phyloP scores from a whole-genome alignment of 2,888 invertebrate species.

The Trissolcus japonicus region DNA sequence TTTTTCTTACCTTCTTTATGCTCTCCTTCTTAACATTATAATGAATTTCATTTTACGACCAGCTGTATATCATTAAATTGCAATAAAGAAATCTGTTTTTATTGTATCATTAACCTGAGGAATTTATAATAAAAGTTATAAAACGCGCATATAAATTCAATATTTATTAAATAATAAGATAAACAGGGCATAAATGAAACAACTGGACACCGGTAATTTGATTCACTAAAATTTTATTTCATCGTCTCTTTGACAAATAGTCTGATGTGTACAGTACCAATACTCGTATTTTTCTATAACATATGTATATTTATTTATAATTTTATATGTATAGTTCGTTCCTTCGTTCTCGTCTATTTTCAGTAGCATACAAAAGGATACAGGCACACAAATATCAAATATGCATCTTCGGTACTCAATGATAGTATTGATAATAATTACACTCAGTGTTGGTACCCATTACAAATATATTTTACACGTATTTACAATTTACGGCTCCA shows the following conservation, averaged over 20 bases:
- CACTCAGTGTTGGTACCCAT: slow-evolving; percentile 68
- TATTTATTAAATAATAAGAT: no score
- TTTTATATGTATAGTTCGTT: slow-evolving; percentile 69
- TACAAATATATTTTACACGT: slow-evolving; percentile 67
- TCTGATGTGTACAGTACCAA: slow-evolving; percentile 68
- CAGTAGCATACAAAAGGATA: slow-evolving; percentile 75
- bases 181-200: not conserved
- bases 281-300: slow-evolving; percentile 63
- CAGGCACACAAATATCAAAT: slow-evolving; percentile 76
- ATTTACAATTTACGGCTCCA: slow-evolving; percentile 63
- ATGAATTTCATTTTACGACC: no score
- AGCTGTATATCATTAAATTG: no score
- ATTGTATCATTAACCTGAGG: no score
- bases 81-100: no score
- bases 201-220: slow-evolving; percentile 49
- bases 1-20: no score
- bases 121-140: not conserved
- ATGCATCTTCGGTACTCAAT: slow-evolving; percentile 70
- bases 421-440: slow-evolving; percentile 72
- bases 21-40: no score
- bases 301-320: slow-evolving; percentile 63
- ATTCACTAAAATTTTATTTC: slow-evolving; percentile 75
- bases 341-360: slow-evolving; percentile 64
- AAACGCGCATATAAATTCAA: not conserved
- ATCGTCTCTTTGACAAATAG: slow-evolving; percentile 68